Evolutionary conservation across 2,888 invertebrate species (phyloP).

Genomic region (Lasioglossum morio): DNA sequence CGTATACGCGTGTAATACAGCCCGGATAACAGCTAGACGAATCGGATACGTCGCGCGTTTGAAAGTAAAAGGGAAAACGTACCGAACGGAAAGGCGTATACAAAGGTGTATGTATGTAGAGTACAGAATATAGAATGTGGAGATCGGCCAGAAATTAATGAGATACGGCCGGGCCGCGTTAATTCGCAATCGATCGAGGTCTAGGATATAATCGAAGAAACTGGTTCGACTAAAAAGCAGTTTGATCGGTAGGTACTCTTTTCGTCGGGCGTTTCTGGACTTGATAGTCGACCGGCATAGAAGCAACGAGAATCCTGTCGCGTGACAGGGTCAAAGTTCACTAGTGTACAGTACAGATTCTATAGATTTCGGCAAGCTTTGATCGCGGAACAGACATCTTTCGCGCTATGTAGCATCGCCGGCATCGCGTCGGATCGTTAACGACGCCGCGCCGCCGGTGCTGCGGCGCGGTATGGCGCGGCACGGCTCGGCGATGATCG

Average conservation of each 20-base stretch:
- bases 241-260: background rate
- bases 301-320: background rate
- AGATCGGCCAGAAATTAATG: background rate
- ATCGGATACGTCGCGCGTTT: background rate
- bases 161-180: background rate
- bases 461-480: no score
- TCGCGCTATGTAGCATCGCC: background rate
- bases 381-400: background rate
- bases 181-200: conserved; percentile 27
- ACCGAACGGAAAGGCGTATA: background rate
- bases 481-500: conserved; percentile 14
- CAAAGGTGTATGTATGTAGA: no score
- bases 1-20: background rate
- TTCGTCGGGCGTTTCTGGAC: background rate
- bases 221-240: background rate
- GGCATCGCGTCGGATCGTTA: conserved; percentile 11
- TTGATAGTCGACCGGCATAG: background rate
- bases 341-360: background rate
- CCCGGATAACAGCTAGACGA: background rate
- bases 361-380: background rate
- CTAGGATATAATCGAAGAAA: conserved; percentile 41
- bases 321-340: background rate
- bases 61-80: conserved; percentile 12
- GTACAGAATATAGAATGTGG: background rate
- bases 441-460: background rate